Evolutionary conservation across 2,888 invertebrate species (phyloP), one percentile per base, ranked within the genome.

Genomic region (Junonia oenone): DNA sequence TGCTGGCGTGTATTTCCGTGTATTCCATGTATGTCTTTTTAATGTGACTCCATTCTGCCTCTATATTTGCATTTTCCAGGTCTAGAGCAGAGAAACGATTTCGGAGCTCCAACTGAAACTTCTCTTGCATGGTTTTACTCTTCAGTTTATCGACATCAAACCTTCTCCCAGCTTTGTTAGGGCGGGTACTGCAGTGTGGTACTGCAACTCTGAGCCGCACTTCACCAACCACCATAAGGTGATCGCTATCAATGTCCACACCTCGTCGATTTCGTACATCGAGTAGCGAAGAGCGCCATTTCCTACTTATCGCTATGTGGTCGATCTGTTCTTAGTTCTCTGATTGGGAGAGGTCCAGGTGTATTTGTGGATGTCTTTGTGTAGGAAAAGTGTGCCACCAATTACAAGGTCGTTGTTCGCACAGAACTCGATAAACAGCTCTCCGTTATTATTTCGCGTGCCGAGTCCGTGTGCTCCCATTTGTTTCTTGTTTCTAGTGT

Each of bases 401-500:
- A n/a, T n/a, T n/a, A n/a, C n/a, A 0, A 63, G 37, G 31, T 55
- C 56, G 9, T 59, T 49, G 1, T 58, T 46, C 6, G 15, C 19
- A 0, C 51, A 52, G 14, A 59, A 50, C 15, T 55, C 49, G 11
- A n/a, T n/a, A n/a, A n/a, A n/a, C n/a, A n/a, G n/a, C n/a, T n/a
- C n/a, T n/a, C n/a, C n/a, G n/a, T n/a, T n/a, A n/a, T n/a, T n/a
- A n/a, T n/a, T n/a, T n/a, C n/a, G n/a, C n/a, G n/a, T n/a, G n/a
- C n/a, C n/a, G n/a, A n/a, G n/a, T n/a, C n/a, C n/a, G n/a, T n/a
- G n/a, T n/a, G n/a, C n/a, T n/a, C n/a, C n/a, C n/a, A n/a, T n/a
- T n/a, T n/a, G n/a, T n/a, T n/a, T n/a, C n/a, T n/a, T n/a, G n/a
- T n/a, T n/a, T n/a, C n/a, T n/a, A n/a, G n/a, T n/a, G n/a, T n/a